Evolutionary conservation across 2,797 vertebrate species (phyloP), one percentile per base, ranked within the genome.

Genomic region (Perodicticus potto): DNA sequence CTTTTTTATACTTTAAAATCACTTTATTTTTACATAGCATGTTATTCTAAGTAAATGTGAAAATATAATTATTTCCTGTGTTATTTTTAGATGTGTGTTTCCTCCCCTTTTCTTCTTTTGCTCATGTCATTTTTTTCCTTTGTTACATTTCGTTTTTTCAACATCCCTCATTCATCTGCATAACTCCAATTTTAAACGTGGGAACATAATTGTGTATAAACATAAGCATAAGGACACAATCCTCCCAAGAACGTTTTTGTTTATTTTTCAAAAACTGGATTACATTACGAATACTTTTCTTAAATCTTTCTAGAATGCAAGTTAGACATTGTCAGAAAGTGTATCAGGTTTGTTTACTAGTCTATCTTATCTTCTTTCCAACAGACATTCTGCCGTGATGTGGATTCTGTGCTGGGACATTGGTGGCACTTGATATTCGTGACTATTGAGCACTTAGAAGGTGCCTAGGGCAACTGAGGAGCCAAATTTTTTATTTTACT

Each of bases 201-300:
- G 13, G 13, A 16, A 16, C 67, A 7, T 49, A 57, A 5, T 49
- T 37, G n/a, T 20, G 49, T 13, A 29, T 19, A 69, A 94, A 23
- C 17, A 19, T 22, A 85, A 14, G 14, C 3, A 20, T 59, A 69
- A 59, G 16, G 53, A 34, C 10, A 69, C 2, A 84, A 7, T 85
- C n/a, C 57, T 45, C 32, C 12, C 13, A 32, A 67, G 13, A 2
- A 80, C 25, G 49, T n/a, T 73, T 73, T 74, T 69, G 12, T n/a
- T 95, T 76, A 34, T 53, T 69, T 90, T 74, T 74, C 32, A 81
- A 96, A 85, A 34, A 67, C 40, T 19, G 43, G 34, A 80, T 65
- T 32, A 29, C 6, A 43, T 25, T 29, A 63, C 7, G 22, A 57
- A 78, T 19, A 65, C 55, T 49, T 70, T 72, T 78, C 61, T 74